Evolutionary conservation across 2,797 vertebrate species (phyloP), one percentile per base, ranked within the genome.

Genomic region (Aplochiton taeniatus): DNA sequence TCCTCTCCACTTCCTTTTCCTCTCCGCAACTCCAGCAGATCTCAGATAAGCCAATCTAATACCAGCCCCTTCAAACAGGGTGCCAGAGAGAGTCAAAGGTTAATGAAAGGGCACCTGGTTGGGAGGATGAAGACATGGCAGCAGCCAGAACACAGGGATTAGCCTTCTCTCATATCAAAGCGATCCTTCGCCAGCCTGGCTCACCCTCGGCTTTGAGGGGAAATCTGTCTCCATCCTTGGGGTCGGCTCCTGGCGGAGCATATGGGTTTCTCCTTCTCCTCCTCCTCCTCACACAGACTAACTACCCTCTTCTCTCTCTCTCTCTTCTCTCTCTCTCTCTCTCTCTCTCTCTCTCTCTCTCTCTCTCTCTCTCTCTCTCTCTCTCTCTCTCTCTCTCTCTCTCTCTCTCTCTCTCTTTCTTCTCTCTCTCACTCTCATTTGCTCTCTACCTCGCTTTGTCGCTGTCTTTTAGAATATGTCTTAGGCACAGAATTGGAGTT

Each of bases 161-260:
- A 93, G 87, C 85, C 78, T 85, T 82, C 87, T 91, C 89, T 87
- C 82, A 90, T 91, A 93, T 94, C 91, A 94, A 94, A 94, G 88
- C 83, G 69, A 74, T 92, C 86, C 85, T 82, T 73, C 83, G 84
- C 77, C 77, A 86, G 80, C 61, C 46, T 75, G 83, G 89, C 88
- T 91, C 86, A 88, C 58, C 82, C 82, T 82, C 80, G 86, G 89
- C 90, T 90, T 85, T 65, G 76, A 77, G 83, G 83, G 87, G 88
- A 91, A 89, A 90, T 89, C 87, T 88, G 88, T 86, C 87, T 92
- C 86, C 73, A 80, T 86, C 56, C 61, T 77, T 79, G 69, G 77
- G 79, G 76, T 84, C 64, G 47, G 80, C 77, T 82, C 74, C 69
- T 70, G 76, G 76, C 74, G 62, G 69, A 68, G 66, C 70, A 69